Evolutionary conservation across 2,797 vertebrate species (phyloP), one percentile per base, ranked within the genome.

Genomic region (Sebastes kiyomatsui): DNA sequence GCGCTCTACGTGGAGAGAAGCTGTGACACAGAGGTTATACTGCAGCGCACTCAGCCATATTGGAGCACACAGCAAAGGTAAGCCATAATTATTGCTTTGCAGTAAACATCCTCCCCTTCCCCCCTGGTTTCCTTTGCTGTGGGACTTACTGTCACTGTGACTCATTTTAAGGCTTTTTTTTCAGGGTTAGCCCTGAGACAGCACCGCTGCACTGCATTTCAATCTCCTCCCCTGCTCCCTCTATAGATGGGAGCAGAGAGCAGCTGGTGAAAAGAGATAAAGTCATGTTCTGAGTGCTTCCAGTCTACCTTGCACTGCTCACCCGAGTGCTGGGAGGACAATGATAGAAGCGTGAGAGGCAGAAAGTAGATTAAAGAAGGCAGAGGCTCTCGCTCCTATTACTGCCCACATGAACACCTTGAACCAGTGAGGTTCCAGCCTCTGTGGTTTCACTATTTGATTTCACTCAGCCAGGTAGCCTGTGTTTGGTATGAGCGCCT

Each of bases 251-350:
- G 86, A 95, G 91, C 87, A 93, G 93, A 91, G 94, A 94, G 92
- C 96, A 96, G 95, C 96, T 96, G 97, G 94, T 95, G 93, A 95
- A 79, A 83, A 88, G 81, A 97, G 96, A 97, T 97, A 97, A 97
- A 97, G 85, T 89, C 91, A 46, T 88, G 90, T 90, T 88, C 88
- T 83, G 86, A 90, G 87, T 92, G 94, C 94, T 95, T 84, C 88
- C 93, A 93, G 95, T 92, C 93, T 85, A 87, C 95, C 90, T 94
- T 84, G 93, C 91, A 90, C 91, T 92, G 87, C 77, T 87, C 93
- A 79, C 88, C 91, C 91, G 91, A 88, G 87, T 88, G 90, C 90
- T 93, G 79, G 87, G 89, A 95, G 92, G 85, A 94, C 94, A 95
- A 91, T 84, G 85, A 95, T 35, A 81, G 94, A 95, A 92, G 95